phyloP scores from a whole-genome alignment of 2,797 vertebrate species.

The Babyrousa celebensis region DNA sequence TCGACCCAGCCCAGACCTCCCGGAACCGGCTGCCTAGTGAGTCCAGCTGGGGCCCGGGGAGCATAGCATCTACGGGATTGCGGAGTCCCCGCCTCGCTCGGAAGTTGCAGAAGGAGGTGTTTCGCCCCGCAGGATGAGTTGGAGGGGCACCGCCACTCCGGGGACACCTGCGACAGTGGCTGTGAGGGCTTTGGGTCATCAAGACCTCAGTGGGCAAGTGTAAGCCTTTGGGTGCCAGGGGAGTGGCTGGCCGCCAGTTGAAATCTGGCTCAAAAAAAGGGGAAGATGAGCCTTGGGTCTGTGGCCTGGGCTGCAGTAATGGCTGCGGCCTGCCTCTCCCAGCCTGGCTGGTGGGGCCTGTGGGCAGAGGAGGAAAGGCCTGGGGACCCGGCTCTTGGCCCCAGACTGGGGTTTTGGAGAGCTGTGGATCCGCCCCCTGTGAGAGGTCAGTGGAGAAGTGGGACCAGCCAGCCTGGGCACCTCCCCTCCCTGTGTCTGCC shows the following conservation, averaged over 20 bases:
- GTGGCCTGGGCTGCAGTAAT: slow-evolving; percentile 77
- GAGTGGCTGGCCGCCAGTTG: slow-evolving; percentile 78
- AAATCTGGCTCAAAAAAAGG: slow-evolving; percentile 57
- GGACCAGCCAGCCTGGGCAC: neutral
- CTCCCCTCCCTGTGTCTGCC: neutral
- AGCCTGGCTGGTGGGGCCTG: neutral
- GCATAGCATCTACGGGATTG: neutral
- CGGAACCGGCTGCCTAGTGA: too few relatives aligned
- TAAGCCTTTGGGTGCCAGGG: neutral
- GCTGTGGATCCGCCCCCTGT: neutral
- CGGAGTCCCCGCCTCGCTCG: neutral
- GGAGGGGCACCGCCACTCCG: slow-evolving; percentile 12
- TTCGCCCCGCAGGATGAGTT: neutral
- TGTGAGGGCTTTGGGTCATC: neutral
- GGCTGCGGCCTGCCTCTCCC: slow-evolving; percentile 76
- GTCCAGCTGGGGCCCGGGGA: neutral
- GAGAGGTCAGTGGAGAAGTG: neutral
- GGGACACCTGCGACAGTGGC: neutral
- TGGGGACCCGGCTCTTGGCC: neutral
- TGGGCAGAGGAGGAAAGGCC: neutral
- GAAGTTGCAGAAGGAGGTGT: slow-evolving; percentile 71
- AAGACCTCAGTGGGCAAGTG: neutral
- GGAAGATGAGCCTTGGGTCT: slow-evolving; percentile 76
- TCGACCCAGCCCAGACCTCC: neutral
- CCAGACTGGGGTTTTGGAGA: neutral